Evolutionary conservation across 2,888 invertebrate species (phyloP).

Genomic region (Eurytoma adleriae): DNA sequence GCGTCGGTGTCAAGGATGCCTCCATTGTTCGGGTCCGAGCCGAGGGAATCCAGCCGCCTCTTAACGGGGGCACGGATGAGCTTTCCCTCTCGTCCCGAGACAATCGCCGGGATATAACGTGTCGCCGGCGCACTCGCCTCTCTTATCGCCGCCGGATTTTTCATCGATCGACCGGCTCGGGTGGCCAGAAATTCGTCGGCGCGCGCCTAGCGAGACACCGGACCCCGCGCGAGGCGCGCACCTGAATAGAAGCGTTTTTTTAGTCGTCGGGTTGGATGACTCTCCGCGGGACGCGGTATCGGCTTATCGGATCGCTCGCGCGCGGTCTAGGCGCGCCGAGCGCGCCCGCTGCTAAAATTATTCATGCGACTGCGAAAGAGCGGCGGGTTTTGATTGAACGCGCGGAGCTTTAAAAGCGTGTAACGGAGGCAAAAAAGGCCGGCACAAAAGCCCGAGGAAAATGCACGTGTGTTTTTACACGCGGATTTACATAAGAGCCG

Average conservation of each 20-base stretch:
- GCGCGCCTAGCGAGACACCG: not conserved
- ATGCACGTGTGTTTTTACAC: constrained; percentile 21
- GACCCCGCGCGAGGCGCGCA: not conserved
- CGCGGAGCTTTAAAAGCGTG: not conserved
- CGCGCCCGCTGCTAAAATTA: too few species aligned
- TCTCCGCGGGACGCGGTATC: too few species aligned
- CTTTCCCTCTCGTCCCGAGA: too few species aligned
- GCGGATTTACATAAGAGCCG: constrained; percentile 26
- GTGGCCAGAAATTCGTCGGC: not conserved
- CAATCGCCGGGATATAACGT: too few species aligned
- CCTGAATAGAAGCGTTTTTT: too few species aligned
- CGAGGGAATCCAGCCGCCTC: not conserved
- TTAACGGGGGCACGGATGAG: not conserved
- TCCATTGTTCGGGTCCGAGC: not conserved
- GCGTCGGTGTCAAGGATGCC: constrained; percentile 9
- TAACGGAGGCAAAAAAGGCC: not conserved
- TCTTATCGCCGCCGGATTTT: too few species aligned
- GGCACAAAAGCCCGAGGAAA: constrained; percentile 9
- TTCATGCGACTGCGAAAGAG: not conserved
- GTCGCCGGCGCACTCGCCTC: too few species aligned
- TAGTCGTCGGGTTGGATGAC: too few species aligned
- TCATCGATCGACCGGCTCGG: too few species aligned
- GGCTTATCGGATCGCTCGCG: too few species aligned
- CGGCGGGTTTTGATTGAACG: not conserved
- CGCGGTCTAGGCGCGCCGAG: too few species aligned